A percentile compares a stretch with the other conserved stretches of the same genome.
phyloP scores from a whole-genome alignment of 2,113 vertebrate species.

The Solenodon paradoxus region DNA sequence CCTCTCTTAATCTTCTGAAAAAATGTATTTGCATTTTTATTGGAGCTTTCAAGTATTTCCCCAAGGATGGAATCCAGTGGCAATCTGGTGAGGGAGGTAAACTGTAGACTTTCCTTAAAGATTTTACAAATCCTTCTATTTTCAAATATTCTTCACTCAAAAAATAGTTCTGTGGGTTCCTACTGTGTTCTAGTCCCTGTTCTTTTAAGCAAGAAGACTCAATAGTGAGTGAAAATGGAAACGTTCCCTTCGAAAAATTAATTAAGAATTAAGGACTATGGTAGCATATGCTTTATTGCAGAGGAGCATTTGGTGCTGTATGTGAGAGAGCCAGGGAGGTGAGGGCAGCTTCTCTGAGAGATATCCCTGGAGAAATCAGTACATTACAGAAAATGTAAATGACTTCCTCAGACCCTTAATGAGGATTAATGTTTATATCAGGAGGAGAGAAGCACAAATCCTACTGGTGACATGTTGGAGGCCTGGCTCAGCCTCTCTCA shows the following conservation, averaged over 20 bases:
- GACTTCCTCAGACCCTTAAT: background rate
- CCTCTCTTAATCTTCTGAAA: background rate
- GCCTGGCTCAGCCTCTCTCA: background rate
- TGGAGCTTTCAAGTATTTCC: background rate
- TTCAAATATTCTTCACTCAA: background rate
- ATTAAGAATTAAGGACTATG: background rate
- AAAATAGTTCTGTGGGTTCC: background rate
- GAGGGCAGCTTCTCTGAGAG: background rate
- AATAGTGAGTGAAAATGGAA: background rate
- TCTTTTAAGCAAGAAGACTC: background rate
- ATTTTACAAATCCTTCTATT: background rate
- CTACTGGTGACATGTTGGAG: background rate
- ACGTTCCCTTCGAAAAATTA: background rate
- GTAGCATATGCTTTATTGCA: background rate
- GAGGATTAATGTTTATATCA: background rate
- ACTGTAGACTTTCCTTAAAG: background rate
- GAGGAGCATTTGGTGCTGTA: background rate
- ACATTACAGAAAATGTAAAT: background rate
- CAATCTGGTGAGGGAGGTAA: background rate
- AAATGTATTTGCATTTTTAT: background rate
- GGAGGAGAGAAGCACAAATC: background rate
- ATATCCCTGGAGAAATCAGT: background rate
- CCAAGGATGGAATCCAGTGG: background rate
- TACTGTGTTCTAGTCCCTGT: background rate
- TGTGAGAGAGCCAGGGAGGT: background rate